phyloP scores from a whole-genome alignment of 2,113 vertebrate genomes.

The Sterrhoptilus dennistouni region DNA sequence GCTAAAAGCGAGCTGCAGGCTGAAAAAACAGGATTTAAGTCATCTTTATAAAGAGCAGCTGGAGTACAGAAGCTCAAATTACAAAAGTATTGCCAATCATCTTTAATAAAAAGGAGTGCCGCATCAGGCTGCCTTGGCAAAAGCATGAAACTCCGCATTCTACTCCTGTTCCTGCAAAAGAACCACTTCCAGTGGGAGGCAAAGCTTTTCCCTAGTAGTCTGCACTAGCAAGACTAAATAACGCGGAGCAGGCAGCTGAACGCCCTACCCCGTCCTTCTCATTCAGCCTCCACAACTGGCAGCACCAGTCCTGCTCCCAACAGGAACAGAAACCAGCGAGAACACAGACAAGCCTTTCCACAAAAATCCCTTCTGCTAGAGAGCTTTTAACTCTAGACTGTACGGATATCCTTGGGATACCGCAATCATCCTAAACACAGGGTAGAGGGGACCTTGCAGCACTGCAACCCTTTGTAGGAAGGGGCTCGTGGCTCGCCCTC shows the following conservation, averaged over 20 bases:
- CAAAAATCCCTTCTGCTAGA: not conserved
- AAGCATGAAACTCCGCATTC: not conserved
- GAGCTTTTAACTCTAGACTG: not conserved
- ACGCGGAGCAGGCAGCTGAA: not conserved
- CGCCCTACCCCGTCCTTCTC: not conserved
- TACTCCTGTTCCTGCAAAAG: not conserved
- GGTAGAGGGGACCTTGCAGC: not conserved
- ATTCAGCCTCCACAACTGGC: not conserved
- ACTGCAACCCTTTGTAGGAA: not conserved
- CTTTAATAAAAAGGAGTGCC: constrained; percentile 1
- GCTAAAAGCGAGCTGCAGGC: not conserved
- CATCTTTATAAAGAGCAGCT: not conserved
- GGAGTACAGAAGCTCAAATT: not conserved
- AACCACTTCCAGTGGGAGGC: not conserved
- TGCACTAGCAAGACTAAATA: constrained; percentile 3
- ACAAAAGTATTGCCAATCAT: not conserved
- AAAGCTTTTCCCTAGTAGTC: not conserved
- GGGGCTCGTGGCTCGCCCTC: rapidly evolving
- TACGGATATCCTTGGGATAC: not conserved
- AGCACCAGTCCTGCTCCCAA: not conserved
- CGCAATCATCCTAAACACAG: not conserved
- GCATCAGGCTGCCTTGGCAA: not conserved
- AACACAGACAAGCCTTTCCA: not conserved
- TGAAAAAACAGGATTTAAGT: not conserved
- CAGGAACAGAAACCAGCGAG: not conserved